These are phyloP conservation scores for Watsonalla binaria DNA, from an alignment of 2,888 invertebrate species.

Conservation along the genomic window DNA sequence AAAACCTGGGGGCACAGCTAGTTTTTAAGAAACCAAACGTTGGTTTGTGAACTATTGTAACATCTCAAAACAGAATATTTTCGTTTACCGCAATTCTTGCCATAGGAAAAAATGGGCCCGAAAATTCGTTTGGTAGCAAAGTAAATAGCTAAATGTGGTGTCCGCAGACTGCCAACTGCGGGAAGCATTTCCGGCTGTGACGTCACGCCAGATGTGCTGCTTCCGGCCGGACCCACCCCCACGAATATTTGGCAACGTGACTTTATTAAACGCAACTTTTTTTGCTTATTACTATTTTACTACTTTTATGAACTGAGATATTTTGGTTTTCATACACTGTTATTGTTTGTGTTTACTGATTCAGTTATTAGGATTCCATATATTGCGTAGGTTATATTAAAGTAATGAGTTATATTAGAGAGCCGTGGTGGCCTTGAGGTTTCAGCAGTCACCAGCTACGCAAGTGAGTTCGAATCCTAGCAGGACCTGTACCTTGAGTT, in stretches of 20 bases:
- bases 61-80: neutral
- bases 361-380: no score
- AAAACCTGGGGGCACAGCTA: no score
- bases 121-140: neutral
- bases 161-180: constrained; percentile 14
- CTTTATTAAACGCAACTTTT: neutral
- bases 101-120: neutral
- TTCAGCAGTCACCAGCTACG: no score
- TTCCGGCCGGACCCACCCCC: constrained; percentile 37
- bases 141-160: constrained; percentile 19
- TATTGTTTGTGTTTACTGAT: no score
- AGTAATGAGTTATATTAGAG: no score
- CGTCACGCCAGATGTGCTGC: constrained; percentile 53
- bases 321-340: no score
- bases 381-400: no score
- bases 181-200: constrained; percentile 40
- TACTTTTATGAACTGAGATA: neutral
- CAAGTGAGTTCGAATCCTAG: no score
- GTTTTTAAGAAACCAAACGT: no score
- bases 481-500: no score
- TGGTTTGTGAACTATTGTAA: no score
- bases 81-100: neutral
- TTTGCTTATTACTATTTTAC: neutral
- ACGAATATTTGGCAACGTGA: constrained; percentile 11
- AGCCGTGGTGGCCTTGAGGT: no score